Evolutionary conservation across 2,113 vertebrate genomes (phyloP).

Genomic region (Nothoprocta perdicaria): DNA sequence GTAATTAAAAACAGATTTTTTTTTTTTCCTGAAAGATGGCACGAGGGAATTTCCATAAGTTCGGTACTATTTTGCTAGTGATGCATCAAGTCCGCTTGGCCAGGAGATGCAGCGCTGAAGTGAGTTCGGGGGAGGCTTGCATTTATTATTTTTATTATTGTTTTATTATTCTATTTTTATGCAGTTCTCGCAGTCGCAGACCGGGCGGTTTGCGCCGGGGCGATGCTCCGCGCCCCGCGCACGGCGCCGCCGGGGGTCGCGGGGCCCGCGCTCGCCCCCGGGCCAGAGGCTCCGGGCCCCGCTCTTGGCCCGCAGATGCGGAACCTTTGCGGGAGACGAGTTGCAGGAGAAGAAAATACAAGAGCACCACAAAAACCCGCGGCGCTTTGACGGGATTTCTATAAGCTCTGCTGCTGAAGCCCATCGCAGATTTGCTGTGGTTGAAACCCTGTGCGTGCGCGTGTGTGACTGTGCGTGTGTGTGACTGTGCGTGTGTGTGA

Average conservation of each 20-base stretch:
- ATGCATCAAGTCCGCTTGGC: slow-evolving; percentile 30
- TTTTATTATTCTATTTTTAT: too few species aligned
- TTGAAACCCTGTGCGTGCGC: not conserved
- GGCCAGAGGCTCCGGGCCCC: too few species aligned
- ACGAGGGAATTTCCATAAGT: slow-evolving; percentile 41
- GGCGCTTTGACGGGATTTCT: not conserved
- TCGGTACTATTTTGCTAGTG: slow-evolving; percentile 52
- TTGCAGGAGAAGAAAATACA: too few species aligned
- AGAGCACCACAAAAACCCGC: too few species aligned
- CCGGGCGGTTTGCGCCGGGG: too few species aligned
- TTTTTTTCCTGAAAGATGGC: not conserved
- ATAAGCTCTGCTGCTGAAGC: not conserved
- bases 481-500: not conserved
- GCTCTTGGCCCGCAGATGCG: too few species aligned
- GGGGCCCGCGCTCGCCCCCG: too few species aligned
- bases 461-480: not conserved
- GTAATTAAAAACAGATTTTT: slow-evolving; percentile 57
- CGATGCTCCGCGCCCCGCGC: too few species aligned
- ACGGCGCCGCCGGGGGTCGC: too few species aligned
- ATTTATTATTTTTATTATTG: too few species aligned
- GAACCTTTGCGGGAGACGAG: too few species aligned
- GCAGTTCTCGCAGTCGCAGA: not conserved
- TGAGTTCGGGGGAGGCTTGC: not conserved
- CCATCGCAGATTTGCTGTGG: not conserved
- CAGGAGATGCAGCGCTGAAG: slow-evolving; percentile 26